Evolutionary conservation across 2,888 invertebrate species (phyloP).

Genomic region (Flexamia atlantica): DNA sequence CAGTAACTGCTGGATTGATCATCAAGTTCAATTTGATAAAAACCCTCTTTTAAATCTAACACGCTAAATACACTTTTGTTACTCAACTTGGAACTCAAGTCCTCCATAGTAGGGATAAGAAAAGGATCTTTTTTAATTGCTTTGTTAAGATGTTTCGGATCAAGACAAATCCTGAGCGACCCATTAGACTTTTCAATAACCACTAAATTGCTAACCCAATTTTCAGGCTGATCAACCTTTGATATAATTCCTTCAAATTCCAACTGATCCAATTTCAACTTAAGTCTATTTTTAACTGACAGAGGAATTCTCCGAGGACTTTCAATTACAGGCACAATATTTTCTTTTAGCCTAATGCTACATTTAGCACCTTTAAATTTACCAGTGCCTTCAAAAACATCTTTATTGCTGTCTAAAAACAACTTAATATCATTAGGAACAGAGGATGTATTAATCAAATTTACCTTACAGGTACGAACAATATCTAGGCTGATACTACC

Average conservation of each 20-base stretch:
- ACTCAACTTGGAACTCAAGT: neutral
- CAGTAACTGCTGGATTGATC: constrained; percentile 53
- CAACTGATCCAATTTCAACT: constrained; percentile 1
- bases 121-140: constrained; percentile 53
- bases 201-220: constrained; percentile 60
- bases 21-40: constrained; percentile 58
- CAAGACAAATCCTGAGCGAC: constrained; percentile 64
- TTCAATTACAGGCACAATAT: neutral
- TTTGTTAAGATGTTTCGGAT: constrained; percentile 64
- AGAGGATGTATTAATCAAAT: too few species aligned
- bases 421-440: neutral
- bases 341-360: neutral
- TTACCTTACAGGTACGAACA: too few species aligned
- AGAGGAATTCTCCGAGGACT: neutral
- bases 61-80: neutral
- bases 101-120: constrained; percentile 59
- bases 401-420: neutral
- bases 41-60: constrained; percentile 60
- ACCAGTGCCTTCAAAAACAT: neutral
- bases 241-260: constrained; percentile 9
- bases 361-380: neutral
- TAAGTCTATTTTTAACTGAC: neutral
- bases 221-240: constrained; percentile 56
- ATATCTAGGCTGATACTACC: neutral
- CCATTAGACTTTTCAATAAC: constrained; percentile 62